A percentile compares a stretch with the other conserved stretches of the same genome.
Evolutionary conservation across 2,797 vertebrate species (phyloP).

Genomic region (Scolopax bukidnonensis): DNA sequence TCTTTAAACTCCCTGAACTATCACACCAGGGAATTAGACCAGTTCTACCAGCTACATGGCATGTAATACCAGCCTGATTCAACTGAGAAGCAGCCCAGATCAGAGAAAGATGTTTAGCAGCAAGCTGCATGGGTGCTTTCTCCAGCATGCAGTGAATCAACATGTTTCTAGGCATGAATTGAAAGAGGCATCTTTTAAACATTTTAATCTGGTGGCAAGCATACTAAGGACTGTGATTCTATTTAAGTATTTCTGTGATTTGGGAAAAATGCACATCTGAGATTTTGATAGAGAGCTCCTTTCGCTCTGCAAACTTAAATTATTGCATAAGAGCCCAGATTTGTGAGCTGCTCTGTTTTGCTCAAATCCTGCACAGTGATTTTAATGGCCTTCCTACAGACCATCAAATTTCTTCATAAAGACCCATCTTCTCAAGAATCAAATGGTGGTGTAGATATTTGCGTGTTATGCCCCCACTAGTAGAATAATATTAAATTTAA

Average conservation of each 20-base stretch:
- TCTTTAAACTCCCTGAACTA: constrained; percentile 9
- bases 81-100: neutral
- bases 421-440: neutral
- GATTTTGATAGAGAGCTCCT: neutral
- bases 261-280: neutral
- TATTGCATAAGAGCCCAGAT: neutral
- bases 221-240: neutral
- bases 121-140: neutral
- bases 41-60: neutral
- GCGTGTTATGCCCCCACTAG: neutral
- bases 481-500: neutral
- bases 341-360: neutral
- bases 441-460: neutral
- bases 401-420: neutral
- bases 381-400: neutral
- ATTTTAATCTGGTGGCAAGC: neutral
- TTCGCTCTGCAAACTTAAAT: neutral
- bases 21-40: neutral
- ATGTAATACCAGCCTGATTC: neutral
- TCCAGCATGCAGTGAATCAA: neutral
- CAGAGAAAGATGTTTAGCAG: neutral
- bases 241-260: neutral
- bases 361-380: neutral
- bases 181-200: neutral
- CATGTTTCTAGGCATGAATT: neutral